Base-by-base conservation (phyloP, 2,113 vertebrate species). In the Eptatretus burgeri region DNA sequence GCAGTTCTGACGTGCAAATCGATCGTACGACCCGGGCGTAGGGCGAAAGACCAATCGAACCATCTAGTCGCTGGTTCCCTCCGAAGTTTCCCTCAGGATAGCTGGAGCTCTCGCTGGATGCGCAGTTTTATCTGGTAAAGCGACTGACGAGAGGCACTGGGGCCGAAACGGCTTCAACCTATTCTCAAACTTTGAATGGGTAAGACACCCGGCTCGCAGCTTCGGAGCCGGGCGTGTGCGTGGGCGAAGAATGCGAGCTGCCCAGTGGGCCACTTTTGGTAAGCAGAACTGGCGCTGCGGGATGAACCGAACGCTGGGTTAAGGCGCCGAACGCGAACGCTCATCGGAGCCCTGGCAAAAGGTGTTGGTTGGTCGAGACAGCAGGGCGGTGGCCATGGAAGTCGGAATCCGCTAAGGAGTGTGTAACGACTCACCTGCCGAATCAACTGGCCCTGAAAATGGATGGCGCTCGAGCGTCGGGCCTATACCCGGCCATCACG, bases 381-480 rank as follows among this genome's bases (percentile, higher is more conserved):
- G 53, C 53, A 56, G 53, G 53, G 17, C 7, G 53, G 53, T 56
- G 53, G 53, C 53, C 53, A 56, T 56, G 53, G 53, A 56, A 56
- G 53, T 56, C 53, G 53, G 2, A 41, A 41, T 41, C 27, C 27
- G 27, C 27, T 41, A 41, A 41, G 27, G 27, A 41, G 27, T 41
- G 53, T 7, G 53, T 56, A 56, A 16, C 53, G 17, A 56, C 53
- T 56, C 53, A 56, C 53, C 53, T 14, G 19, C 19, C 13, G 13
- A 50, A 50, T 65, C 27, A 41, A 63, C 63, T 14, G 27, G 63
- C 27, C 63, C 63, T 63, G 63, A 63, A 3, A 63, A 63, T 63
- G 63, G 63, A 63, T 63, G 63, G 63, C 9, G 63, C 63, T 63
- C 14, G 27, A 41, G 14, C 5, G 60, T 56, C 17, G 14, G 53